Evolutionary conservation across 37 sponge, comb jelly and placozoan genomes (phyloP).

Genomic region (Petrosia ficiformis): DNA sequence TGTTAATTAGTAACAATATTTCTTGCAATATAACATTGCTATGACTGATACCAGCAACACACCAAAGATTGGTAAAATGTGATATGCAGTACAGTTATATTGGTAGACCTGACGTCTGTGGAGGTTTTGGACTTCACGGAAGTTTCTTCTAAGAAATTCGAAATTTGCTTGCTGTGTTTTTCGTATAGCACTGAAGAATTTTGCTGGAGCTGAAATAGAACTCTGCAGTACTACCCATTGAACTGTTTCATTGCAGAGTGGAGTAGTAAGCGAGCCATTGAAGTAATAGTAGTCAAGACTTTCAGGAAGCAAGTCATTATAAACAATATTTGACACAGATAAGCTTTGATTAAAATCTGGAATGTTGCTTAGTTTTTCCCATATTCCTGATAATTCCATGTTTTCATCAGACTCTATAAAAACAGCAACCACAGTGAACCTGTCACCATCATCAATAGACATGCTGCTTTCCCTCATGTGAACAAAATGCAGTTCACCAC

Average conservation of each 20-base stretch:
- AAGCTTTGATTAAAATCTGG: background rate
- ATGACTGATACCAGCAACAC: too few species aligned
- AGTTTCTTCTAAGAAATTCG: background rate
- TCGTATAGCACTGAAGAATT: constrained; percentile 14
- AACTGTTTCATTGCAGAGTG: constrained; percentile 47
- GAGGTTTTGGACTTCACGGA: constrained; percentile 5
- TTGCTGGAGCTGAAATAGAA: constrained; percentile 23
- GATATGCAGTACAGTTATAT: background rate
- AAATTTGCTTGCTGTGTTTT: background rate
- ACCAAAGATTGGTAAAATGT: too few species aligned
- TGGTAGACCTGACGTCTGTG: constrained; percentile 8
- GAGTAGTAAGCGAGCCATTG: constrained; percentile 67
- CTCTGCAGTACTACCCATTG: constrained; percentile 65
- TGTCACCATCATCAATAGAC: background rate
- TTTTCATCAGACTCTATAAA: background rate
- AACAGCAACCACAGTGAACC: background rate
- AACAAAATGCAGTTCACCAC: constrained; percentile 10
- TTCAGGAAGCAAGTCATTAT: constrained; percentile 23
- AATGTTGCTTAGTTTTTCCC: background rate
- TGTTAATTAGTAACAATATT: too few species aligned
- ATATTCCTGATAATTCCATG: background rate
- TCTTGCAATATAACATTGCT: too few species aligned
- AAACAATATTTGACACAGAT: background rate
- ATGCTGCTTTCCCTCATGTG: background rate
- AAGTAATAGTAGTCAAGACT: constrained; percentile 45